A percentile compares a stretch with the other conserved stretches of the same genome.
Evolutionary conservation across 2,797 vertebrate genomes (phyloP).

Genomic region (Vireo griseus): DNA sequence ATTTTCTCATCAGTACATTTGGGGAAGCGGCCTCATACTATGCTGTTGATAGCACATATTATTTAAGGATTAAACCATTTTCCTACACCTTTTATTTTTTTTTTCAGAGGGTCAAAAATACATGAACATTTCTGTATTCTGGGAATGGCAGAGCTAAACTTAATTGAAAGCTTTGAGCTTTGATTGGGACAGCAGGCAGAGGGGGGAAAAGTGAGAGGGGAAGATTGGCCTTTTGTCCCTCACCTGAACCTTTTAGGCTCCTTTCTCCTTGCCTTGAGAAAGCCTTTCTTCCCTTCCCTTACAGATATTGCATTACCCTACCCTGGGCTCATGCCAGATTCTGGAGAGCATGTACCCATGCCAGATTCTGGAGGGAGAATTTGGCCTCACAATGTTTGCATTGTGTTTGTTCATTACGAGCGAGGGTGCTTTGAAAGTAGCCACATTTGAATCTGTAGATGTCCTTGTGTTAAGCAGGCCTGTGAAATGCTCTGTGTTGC

Average conservation of each 20-base stretch:
- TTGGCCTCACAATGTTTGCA: slow-evolving; percentile 10
- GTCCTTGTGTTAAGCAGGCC: not conserved
- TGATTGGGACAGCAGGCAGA: not conserved
- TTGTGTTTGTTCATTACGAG: not conserved
- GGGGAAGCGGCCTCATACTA: not conserved
- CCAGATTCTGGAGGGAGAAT: not conserved
- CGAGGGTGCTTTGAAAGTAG: not conserved
- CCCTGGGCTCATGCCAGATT: not conserved
- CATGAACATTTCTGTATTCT: not conserved
- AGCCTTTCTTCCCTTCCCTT: not conserved
- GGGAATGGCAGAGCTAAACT: not conserved
- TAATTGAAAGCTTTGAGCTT: not conserved
- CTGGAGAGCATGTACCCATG: not conserved
- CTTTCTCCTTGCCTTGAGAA: not conserved
- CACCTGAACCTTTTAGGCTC: not conserved
- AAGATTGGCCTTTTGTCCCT: not conserved
- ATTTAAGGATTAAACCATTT: not conserved
- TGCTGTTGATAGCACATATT: not conserved
- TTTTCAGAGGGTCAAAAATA: not conserved
- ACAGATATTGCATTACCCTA: not conserved
- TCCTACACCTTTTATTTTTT: not conserved
- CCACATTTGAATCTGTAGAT: not conserved
- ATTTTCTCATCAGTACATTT: not conserved
- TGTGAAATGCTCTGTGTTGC: not conserved
- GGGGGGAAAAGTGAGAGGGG: not conserved